Conservation (phyloP, 2,797 vertebrate species). For the Lutjanus campechanus region DNA sequence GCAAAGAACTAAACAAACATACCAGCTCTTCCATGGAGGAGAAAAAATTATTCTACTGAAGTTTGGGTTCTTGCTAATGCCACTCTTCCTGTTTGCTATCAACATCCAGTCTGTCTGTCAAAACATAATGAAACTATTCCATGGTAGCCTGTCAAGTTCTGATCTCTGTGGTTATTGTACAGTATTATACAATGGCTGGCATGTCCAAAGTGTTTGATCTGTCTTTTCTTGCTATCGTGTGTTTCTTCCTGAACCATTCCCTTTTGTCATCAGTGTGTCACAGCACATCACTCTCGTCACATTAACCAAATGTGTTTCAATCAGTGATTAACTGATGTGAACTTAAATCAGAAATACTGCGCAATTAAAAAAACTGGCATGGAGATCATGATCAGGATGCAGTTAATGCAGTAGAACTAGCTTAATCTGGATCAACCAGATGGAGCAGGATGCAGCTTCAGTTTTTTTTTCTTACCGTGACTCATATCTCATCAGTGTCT, state of each 20-base stretch:
- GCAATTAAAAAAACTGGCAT: neutral
- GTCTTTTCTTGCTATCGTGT: neutral
- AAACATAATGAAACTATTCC: slow-evolving; percentile 6
- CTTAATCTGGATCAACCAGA: slow-evolving; percentile 16
- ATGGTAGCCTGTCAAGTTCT: neutral
- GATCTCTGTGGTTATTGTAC: neutral
- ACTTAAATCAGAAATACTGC: slow-evolving; percentile 20
- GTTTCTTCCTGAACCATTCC: neutral
- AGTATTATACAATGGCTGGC: neutral
- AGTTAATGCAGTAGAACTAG: neutral
- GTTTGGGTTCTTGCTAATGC: slow-evolving; percentile 9
- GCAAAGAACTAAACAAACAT: slow-evolving; percentile 11
- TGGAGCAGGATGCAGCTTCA: neutral
- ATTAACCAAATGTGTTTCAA: neutral
- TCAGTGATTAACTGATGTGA: neutral
- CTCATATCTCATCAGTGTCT: too few species aligned
- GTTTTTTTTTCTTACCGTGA: neutral
- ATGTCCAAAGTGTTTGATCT: neutral
- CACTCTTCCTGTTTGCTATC: slow-evolving; percentile 5
- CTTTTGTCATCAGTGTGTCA: neutral
- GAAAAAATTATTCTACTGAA: neutral
- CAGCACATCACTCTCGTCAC: neutral
- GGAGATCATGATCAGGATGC: neutral
- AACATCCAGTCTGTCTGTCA: neutral
- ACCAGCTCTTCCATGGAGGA: neutral